phyloP scores from a whole-genome alignment of 2,797 vertebrate genomes.

The Malacoraja senta region DNA sequence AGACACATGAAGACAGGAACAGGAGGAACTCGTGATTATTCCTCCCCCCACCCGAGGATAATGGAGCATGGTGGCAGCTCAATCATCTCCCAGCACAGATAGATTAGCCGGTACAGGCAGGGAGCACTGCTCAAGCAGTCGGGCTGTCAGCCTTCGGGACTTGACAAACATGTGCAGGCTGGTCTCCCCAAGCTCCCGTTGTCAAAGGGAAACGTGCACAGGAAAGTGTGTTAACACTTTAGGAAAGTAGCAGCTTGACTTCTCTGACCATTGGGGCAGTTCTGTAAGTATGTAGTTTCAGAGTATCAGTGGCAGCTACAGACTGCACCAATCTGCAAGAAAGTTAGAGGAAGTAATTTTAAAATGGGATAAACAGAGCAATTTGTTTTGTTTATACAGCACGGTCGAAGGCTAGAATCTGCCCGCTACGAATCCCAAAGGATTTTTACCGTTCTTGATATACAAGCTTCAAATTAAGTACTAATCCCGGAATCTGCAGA shows the following conservation, averaged over 20 bases:
- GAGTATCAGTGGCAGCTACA: constrained; percentile 15
- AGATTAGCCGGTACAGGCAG: neutral
- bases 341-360: constrained; percentile 33
- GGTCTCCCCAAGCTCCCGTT: neutral
- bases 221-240: constrained; percentile 29
- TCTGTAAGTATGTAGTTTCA: constrained; percentile 13
- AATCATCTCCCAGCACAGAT: neutral
- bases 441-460: constrained; percentile 28
- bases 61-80: neutral
- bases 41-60: neutral
- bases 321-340: constrained; percentile 24
- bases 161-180: neutral
- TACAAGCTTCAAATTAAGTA: neutral
- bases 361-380: constrained; percentile 35
- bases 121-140: neutral
- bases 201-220: neutral
- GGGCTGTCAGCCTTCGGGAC: neutral
- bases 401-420: neutral
- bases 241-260: constrained; percentile 25
- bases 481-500: neutral
- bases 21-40: neutral
- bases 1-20: neutral
- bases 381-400: constrained; percentile 38
- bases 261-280: neutral
- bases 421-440: neutral